Evolutionary conservation across 1,140 invertebrate genomes (phyloP).

Genomic region (Dendroctonus valens): DNA sequence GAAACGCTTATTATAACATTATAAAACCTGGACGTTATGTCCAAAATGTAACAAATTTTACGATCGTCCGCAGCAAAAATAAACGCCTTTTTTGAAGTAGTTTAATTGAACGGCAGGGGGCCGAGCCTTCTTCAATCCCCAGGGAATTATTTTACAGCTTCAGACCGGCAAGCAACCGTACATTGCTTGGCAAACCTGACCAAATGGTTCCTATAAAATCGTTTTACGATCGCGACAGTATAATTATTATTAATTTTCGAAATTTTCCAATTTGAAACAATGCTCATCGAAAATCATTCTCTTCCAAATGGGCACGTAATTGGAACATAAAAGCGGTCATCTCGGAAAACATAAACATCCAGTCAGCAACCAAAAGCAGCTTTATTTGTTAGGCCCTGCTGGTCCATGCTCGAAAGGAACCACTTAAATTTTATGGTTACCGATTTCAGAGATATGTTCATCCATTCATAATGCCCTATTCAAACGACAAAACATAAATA

Average conservation of each 20-base stretch:
- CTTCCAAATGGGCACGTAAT: not conserved
- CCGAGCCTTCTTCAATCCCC: conserved; percentile 3
- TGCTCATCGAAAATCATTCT: no score
- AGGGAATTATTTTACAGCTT: conserved; percentile 7
- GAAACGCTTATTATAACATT: conserved; percentile 12
- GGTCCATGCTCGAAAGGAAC: conserved; percentile 14
- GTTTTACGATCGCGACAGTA: no score
- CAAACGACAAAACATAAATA: conserved; percentile 32
- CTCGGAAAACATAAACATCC: conserved; percentile 20
- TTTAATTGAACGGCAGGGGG: conserved; percentile 14
- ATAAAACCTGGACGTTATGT: conserved; percentile 9
- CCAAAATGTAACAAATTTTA: conserved; percentile 16
- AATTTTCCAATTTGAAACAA: no score
- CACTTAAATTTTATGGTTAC: conserved; percentile 32
- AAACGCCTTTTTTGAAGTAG: conserved; percentile 14
- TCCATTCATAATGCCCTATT: conserved; percentile 31
- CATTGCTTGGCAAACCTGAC: no score
- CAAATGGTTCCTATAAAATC: no score
- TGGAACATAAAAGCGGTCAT: conserved; percentile 20
- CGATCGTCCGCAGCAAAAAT: conserved; percentile 5
- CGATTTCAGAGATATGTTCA: conserved; percentile 11
- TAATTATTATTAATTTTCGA: no score
- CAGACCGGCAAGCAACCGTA: no score
- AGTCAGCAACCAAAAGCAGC: conserved; percentile 7
- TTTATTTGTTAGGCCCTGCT: conserved; percentile 28